Evolutionary conservation across 2,113 vertebrate species (phyloP), one percentile per base, ranked within the genome.

Genomic region (Desmodus rotundus): DNA sequence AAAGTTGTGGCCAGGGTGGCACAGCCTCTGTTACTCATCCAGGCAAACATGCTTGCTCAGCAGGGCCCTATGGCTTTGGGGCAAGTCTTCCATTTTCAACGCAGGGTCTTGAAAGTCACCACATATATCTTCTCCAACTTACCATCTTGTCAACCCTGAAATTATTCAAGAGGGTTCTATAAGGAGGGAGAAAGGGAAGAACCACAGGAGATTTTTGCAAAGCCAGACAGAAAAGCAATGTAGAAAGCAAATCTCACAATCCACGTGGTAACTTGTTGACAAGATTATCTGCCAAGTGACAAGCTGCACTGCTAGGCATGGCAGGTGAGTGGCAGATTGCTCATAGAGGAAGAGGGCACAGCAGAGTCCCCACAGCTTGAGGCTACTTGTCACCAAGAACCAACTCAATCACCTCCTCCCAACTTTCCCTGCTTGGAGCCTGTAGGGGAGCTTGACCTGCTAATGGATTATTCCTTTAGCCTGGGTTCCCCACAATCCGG

Each of bases 121-220:
- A 94, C 74, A 87, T 47, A 77, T 73, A 84, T 65, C 54, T 63
- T 94, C 88, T 85, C 85, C 31, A 94, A 63, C 20, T 45, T 84
- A 94, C 89, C 70, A 76, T 80, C 72, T 36, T 80, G 84, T 54
- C 87, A 82, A 90, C 47, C 36, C 26, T 77, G 70, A 83, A 73
- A 82, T 70, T 41, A 76, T 85, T 65, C 72, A 41, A 50, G 81
- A 83, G 33, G 7, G 17, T 93, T 87, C 65, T 31, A 38, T 70
- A 89, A 96, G 13, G 28, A 97, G 28, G 6, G 19, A 74, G 74
- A 68, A 65, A 11, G 45, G 33, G 41, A 56, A 43, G 15, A 73
- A 58, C 47, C 88, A 89, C 24, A 14, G 52, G 80, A 84, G 65
- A 50, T 22, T 81, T 82, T 26, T 76, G 33, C 24, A 52, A 88